phyloP scores from a whole-genome alignment of 2,888 invertebrate genomes.

The Watsonalla binaria region DNA sequence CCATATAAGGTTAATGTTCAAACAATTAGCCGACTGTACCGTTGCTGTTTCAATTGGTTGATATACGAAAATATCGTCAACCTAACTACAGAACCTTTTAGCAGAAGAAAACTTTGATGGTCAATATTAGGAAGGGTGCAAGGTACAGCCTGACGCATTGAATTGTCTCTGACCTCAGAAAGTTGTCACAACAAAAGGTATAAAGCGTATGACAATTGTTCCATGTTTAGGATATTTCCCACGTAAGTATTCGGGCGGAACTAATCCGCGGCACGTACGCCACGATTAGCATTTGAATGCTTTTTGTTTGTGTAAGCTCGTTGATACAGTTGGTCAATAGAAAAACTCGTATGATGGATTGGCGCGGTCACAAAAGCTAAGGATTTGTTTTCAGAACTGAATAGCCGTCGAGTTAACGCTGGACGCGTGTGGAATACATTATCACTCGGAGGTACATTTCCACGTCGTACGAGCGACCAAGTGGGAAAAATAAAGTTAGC shows the following conservation, averaged over 20 bases:
- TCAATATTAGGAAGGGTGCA: too few species aligned
- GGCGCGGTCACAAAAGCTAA: conserved; percentile 56
- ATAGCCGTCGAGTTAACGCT: conserved; percentile 62
- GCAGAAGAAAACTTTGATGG: too few species aligned
- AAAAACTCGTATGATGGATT: conserved; percentile 71
- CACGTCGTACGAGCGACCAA: conserved; percentile 34
- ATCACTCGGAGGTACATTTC: conserved; percentile 36
- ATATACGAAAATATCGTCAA: neutral
- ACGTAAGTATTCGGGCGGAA: conserved; percentile 56
- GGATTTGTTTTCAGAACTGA: conserved; percentile 73
- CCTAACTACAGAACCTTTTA: too few species aligned
- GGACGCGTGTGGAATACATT: conserved; percentile 70
- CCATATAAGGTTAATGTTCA: conserved; percentile 75
- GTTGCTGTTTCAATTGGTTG: neutral
- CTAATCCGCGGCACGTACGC: conserved; percentile 69
- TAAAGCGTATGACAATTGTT: conserved; percentile 4
- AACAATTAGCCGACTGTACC: conserved; percentile 24
- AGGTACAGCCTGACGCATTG: neutral
- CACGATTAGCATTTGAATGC: conserved; percentile 73
- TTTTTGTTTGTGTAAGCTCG: conserved; percentile 72
- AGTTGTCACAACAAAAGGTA: neutral
- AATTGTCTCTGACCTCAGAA: conserved; percentile 19
- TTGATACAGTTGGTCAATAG: conserved; percentile 63
- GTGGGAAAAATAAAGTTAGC: conserved; percentile 36
- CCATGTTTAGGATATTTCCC: conserved; percentile 52